Base-by-base conservation (phyloP, 30 jellyfish, hydroid and myxozoan genomes). In the Euphysa ruthae region DNA sequence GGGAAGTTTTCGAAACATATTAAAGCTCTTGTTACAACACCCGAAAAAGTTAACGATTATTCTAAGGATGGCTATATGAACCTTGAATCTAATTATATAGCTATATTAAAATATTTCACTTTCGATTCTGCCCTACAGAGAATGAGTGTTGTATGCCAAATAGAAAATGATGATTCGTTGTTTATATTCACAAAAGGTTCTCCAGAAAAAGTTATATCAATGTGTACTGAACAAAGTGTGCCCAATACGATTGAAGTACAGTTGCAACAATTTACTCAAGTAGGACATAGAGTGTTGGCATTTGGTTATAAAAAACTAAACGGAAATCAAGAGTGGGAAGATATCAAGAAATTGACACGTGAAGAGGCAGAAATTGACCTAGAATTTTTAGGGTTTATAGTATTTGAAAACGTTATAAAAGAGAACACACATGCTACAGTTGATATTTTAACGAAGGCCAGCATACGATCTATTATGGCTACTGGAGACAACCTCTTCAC, bases 401-500 rank as follows among this genome's bases (percentile, higher is more conserved):
- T 77, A 4, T 66, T 66, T 30, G 69, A 66, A 21, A 77, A 68
- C 70, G 22, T 26, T 4, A 25, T 65, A 3, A 66, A 52, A 24
- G 34, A 27, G 3, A 78, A 24, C 8, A 18, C 92, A 1, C 19
- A 32, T 1, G 35, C 49, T 4, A 35, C 61, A 10, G 68, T 77
- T 1, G 0, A 32, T 18, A 78, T 49, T 4, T 46, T 77, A 21
- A 15, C 49, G 7, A 15, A 49, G 18, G 92, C 89, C 19, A 44
- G 23, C 28, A 21, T 77, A 1, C 52, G 83, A 3, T 32, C 89
- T 13, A 58, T 77, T 32, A 77, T 77, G 92, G 92, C 80, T 0
- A 77, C 92, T 21, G 92, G 92, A 13, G 92, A 77, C 35, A 49
- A 77, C 57, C 80, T 77, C 31, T 26, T 24, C 0, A 77, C 92